A percentile compares a stretch with the other conserved stretches of the same genome.
These are phyloP conservation scores for Stictocephala bisonia DNA, from an alignment of 2,888 invertebrate genomes.

Conservation along the genomic window DNA sequence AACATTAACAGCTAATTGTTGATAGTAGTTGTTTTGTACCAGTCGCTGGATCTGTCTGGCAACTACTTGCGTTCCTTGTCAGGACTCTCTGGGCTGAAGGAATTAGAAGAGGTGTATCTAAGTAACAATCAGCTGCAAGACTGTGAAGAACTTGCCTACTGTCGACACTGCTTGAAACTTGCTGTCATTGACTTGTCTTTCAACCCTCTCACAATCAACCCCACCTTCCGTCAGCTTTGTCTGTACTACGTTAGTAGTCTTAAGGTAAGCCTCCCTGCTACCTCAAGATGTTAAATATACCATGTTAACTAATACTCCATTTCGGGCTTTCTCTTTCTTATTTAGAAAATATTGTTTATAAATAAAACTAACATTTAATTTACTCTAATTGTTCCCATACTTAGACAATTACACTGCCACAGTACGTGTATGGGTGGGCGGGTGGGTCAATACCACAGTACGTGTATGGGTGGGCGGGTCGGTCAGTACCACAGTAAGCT, in stretches of 20 bases:
- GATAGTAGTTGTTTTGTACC: background rate
- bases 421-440: no score
- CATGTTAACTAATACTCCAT: no score
- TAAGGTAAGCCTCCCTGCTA: background rate
- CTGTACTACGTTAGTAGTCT: background rate
- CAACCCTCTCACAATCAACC: background rate
- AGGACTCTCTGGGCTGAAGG: background rate
- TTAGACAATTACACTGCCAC: no score
- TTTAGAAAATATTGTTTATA: no score
- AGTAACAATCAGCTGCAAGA: conserved; percentile 8
- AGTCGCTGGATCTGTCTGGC: conserved; percentile 1
- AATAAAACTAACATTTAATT: no score
- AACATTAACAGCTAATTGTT: background rate
- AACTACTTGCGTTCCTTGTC: background rate
- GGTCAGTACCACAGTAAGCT: no score
- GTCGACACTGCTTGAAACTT: background rate
- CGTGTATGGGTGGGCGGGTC: no score
- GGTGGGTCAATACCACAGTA: no score
- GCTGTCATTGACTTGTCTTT: background rate
- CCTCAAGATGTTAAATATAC: no score
- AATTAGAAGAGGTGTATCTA: background rate
- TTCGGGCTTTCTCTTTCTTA: no score
- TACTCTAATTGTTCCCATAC: no score
- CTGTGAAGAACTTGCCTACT: background rate
- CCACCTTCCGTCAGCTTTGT: background rate